Percentiles rank a stretch among this genome's conserved stretches.
Conservation (phyloP, 2,797 vertebrate genomes). For the Staurois parvus region DNA sequence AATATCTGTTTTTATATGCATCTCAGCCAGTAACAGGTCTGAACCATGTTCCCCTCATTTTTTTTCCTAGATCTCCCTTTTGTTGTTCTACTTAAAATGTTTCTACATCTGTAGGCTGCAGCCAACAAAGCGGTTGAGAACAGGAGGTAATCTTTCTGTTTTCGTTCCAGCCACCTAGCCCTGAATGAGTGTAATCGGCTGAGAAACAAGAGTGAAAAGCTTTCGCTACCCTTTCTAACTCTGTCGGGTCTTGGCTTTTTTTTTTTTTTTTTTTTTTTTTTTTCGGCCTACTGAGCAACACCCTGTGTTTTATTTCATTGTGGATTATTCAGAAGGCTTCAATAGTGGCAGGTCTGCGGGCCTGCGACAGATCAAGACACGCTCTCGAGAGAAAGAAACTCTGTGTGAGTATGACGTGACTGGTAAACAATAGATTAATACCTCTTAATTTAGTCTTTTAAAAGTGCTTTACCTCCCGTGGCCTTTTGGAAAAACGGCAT, state of each 20-base stretch:
- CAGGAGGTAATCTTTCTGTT: slow-evolving; percentile 88
- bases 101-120: slow-evolving; percentile 70
- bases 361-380: slow-evolving; percentile 70
- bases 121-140: slow-evolving; percentile 70
- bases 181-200: slow-evolving; percentile 93
- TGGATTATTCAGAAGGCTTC: slow-evolving; percentile 71
- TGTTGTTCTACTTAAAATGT: slow-evolving; percentile 70
- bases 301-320: slow-evolving; percentile 70
- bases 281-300: slow-evolving; percentile 68
- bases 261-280: slow-evolving; percentile 46
- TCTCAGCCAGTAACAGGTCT: slow-evolving; percentile 64
- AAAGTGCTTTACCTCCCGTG: slow-evolving; percentile 66
- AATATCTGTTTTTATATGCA: slow-evolving; percentile 61
- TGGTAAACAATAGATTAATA: slow-evolving; percentile 70
- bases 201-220: slow-evolving; percentile 82
- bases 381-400: slow-evolving; percentile 71
- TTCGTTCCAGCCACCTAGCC: slow-evolving; percentile 88
- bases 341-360: slow-evolving; percentile 70
- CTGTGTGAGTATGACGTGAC: slow-evolving; percentile 69
- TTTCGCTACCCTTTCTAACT: slow-evolving; percentile 76
- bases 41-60: slow-evolving; percentile 36
- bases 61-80: slow-evolving; percentile 58
- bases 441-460: slow-evolving; percentile 73
- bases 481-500: slow-evolving; percentile 66
- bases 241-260: slow-evolving; percentile 66